Conservation (phyloP, 2,113 vertebrate genomes). For the Trinectes maculatus region DNA sequence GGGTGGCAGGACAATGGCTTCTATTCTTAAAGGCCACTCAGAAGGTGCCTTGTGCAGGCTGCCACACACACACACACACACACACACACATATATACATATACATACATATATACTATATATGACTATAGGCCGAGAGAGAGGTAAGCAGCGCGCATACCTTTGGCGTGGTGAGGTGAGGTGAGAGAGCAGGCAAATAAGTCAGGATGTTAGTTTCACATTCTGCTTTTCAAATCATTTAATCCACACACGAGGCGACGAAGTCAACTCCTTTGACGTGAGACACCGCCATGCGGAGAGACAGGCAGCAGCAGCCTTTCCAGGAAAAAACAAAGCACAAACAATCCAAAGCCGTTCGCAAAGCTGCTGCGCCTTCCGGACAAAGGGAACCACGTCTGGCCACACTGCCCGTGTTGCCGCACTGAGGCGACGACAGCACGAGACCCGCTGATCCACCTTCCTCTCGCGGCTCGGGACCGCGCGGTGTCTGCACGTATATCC, state of each 20-base stretch:
- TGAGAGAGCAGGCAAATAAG: slow-evolving; percentile 66
- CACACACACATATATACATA: slow-evolving; percentile 23
- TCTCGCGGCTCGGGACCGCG: slow-evolving; percentile 18
- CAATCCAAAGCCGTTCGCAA: slow-evolving; percentile 68
- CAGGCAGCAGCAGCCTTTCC: slow-evolving; percentile 68
- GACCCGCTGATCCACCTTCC: slow-evolving; percentile 51
- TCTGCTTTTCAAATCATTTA: slow-evolving; percentile 78
- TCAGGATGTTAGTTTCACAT: slow-evolving; percentile 77
- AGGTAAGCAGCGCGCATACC: slow-evolving; percentile 73
- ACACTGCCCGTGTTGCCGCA: slow-evolving; percentile 59
- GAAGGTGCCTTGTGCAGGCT: no score
- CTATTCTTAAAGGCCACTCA: not conserved
- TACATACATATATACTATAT: slow-evolving; percentile 15
- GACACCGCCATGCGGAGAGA: slow-evolving; percentile 76
- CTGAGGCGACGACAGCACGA: slow-evolving; percentile 28
- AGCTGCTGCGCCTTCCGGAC: slow-evolving; percentile 83
- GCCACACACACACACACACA: not conserved
- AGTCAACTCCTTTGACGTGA: slow-evolving; percentile 74
- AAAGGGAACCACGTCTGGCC: slow-evolving; percentile 86
- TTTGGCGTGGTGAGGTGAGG: slow-evolving; percentile 69
- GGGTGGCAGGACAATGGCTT: not conserved
- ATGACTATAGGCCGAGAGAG: slow-evolving; percentile 7
- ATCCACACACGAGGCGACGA: slow-evolving; percentile 78
- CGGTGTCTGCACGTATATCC: slow-evolving; percentile 36
- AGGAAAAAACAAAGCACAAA: slow-evolving; percentile 53